These are phyloP conservation scores for Euproctis similis DNA, from an alignment of 2,888 invertebrate species.

Conservation along the genomic window DNA sequence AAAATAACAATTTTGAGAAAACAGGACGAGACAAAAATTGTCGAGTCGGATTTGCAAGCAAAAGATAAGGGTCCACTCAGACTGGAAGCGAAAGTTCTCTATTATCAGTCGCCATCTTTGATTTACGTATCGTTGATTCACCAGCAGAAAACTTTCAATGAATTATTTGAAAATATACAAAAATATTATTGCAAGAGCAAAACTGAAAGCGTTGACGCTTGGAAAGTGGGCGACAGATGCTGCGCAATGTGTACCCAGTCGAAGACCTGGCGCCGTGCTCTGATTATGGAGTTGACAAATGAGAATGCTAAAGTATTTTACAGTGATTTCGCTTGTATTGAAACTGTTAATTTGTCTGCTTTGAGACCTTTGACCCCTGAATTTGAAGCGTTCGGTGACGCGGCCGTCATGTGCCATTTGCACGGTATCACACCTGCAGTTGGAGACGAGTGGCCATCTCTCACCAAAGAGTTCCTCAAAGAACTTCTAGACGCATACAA, in stretches of 20 bases:
- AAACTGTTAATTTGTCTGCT: conserved; percentile 53
- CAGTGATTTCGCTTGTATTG: conserved; percentile 78
- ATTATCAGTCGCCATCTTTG: conserved; percentile 72
- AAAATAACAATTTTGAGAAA: conserved; percentile 35
- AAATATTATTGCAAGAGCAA: conserved; percentile 55
- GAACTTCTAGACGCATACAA: conserved; percentile 70
- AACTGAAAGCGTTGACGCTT: conserved; percentile 35
- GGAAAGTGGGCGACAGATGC: conserved; percentile 71
- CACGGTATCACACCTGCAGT: conserved; percentile 82
- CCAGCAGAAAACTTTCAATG: conserved; percentile 56
- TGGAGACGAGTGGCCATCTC: conserved; percentile 77
- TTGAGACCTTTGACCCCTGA: conserved; percentile 69
- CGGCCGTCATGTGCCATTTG: conserved; percentile 80
- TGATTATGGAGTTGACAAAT: conserved; percentile 52
- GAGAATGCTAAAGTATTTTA: conserved; percentile 74
- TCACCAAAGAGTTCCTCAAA: conserved; percentile 77
- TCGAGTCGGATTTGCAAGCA: conserved; percentile 42
- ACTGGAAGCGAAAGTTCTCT: conserved; percentile 63
- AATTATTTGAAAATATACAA: conserved; percentile 73
- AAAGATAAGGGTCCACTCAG: conserved; percentile 68
- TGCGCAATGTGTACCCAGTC: conserved; percentile 58
- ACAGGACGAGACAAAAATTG: conserved; percentile 12
- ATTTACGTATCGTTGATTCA: conserved; percentile 76
- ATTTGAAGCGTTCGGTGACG: conserved; percentile 71
- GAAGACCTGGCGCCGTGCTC: conserved; percentile 79